Base-by-base conservation (phyloP, 2,113 vertebrate species). In the Melozone crissalis region DNA sequence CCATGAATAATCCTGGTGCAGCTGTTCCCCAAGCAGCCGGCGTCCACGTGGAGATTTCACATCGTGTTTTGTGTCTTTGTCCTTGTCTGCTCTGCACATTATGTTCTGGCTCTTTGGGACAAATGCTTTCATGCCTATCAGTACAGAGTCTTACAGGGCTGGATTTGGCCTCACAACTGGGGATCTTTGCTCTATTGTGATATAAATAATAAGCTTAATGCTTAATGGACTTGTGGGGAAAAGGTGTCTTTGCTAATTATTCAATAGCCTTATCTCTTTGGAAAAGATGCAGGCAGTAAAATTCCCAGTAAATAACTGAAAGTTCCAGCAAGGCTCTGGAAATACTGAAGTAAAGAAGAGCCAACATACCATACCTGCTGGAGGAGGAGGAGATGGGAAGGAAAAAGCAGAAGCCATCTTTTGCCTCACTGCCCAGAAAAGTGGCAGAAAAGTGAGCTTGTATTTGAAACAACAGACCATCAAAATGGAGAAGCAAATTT, bases 141-240 rank as follows among this genome's bases (percentile, higher is more conserved):
- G 89, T 30, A 61, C 31, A 65, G 77, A 57, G 71, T 11, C 71
- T 58, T 24, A 33, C 39, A 26, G 68, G 61, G 39, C 2, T 43
- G 49, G 47, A 66, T 93, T 46, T 75, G 88, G 79, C 55, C 72
- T 95, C 39, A 13, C 59, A 80, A 90, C 7, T 58, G 61, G 28
- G 61, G 47, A 83, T 92, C 82, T 92, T 62, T 28, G 72, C 81
- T 89, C 71, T 52, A 49, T 74, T 91, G 87, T 96, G 75, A 30
- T 67, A 80, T 14, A 80, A 93, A 92, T 90, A 96, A 93, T 92
- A 49, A 86, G 75, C 87, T 94, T 95, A 92, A 93, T 80, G 68
- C 87, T 90, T 95, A 92, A 93, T 86, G 68, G 88, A 74, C 82
- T 71, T 91, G 33, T 30, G 72, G 72, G 79, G 30, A 58, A 91